These are phyloP conservation scores for Papilio aristodemus DNA, from an alignment of 1,140 invertebrate species.

Conservation along the genomic window DNA sequence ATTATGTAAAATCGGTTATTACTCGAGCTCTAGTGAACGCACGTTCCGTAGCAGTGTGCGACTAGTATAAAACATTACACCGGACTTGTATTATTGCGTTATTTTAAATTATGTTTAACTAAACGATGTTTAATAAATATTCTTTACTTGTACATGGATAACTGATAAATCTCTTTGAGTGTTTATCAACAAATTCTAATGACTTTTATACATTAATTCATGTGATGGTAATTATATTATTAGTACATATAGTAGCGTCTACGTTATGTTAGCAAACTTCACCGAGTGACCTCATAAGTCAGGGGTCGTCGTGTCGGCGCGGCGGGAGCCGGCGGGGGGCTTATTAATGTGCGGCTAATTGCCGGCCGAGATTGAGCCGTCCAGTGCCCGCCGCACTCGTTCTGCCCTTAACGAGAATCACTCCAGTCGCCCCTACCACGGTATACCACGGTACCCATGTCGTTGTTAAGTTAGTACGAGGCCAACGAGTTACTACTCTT, in stretches of 20 bases:
- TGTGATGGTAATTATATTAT: neutral
- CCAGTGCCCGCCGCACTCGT: slow-evolving; percentile 2
- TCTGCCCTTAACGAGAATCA: slow-evolving; percentile 11
- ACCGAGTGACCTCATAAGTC: slow-evolving; percentile 44
- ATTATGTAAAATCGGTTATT: too few relatives aligned
- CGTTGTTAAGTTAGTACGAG: neutral
- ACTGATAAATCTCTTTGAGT: too few relatives aligned
- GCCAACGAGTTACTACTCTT: too few relatives aligned
- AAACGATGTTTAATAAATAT: too few relatives aligned
- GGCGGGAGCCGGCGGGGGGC: slow-evolving; percentile 22
- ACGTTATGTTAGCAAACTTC: slow-evolving; percentile 25
- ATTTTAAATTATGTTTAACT: too few relatives aligned
- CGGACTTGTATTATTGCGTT: too few relatives aligned
- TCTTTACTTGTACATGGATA: too few relatives aligned
- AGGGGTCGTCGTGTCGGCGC: slow-evolving; percentile 29
- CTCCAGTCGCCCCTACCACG: neutral
- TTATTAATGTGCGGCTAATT: slow-evolving; percentile 47
- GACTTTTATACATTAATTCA: too few relatives aligned
- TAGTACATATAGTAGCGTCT: neutral
- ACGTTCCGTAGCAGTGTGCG: too few relatives aligned
- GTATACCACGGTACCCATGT: neutral
- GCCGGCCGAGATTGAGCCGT: slow-evolving; percentile 37
- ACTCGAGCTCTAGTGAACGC: too few relatives aligned
- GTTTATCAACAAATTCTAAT: too few relatives aligned
- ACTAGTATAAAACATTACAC: too few relatives aligned